Conservation (phyloP, 1,140 invertebrate species). For the Saccostrea echinata region DNA sequence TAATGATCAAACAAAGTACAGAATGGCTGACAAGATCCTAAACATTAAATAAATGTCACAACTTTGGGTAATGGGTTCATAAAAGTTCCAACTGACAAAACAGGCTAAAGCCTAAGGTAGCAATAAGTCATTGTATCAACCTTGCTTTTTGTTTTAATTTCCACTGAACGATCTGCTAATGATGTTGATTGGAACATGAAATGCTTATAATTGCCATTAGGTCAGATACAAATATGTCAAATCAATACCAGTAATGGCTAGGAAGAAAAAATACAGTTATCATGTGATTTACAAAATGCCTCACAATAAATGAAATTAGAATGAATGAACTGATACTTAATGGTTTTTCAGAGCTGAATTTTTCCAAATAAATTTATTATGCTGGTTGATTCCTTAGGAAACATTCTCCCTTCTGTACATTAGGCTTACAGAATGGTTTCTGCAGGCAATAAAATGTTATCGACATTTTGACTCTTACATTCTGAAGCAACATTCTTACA, state of each 20-base stretch:
- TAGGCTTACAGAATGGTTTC: neutral
- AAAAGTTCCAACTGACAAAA: conserved; percentile 26
- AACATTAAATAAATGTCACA: conserved; percentile 35
- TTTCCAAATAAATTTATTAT: neutral
- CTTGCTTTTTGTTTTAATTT: conserved; percentile 35
- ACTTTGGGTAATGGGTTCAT: conserved; percentile 18
- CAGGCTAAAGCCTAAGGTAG: conserved; percentile 15
- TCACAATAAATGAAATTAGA: conserved; percentile 28
- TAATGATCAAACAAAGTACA: conserved; percentile 20
- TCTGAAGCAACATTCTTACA: neutral
- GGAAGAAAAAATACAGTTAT: conserved; percentile 3
- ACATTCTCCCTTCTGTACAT: neutral
- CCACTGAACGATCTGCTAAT: conserved; percentile 26
- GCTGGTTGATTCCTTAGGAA: neutral
- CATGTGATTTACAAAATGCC: conserved; percentile 3
- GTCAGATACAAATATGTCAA: conserved; percentile 34
- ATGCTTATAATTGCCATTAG: conserved; percentile 39
- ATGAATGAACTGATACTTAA: neutral
- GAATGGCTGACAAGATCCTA: conserved; percentile 6
- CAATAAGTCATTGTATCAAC: neutral
- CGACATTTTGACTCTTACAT: neutral
- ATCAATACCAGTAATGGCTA: conserved; percentile 26
- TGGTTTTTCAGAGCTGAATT: conserved; percentile 9
- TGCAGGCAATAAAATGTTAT: neutral
- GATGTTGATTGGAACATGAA: conserved; percentile 27